These are phyloP conservation scores for Scophthalmus maximus DNA, from an alignment of 2,113 vertebrate genomes.

Conservation along the genomic window DNA sequence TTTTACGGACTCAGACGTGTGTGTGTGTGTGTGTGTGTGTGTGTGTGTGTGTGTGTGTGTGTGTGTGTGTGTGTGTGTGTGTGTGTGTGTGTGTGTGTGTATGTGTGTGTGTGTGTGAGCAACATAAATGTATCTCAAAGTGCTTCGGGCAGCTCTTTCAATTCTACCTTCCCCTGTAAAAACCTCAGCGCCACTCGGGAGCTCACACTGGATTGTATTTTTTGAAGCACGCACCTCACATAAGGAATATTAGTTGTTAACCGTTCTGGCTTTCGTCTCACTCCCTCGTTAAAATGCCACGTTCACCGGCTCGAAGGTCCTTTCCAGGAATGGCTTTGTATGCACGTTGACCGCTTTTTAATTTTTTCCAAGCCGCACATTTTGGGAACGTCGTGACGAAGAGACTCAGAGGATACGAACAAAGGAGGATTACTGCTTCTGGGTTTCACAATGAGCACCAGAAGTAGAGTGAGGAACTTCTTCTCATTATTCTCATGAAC, in stretches of 20 bases:
- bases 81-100: too few relatives aligned
- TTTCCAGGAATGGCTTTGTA: background rate
- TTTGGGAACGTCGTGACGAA: background rate
- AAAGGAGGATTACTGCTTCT: background rate
- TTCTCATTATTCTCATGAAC: too few relatives aligned
- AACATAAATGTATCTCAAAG: background rate
- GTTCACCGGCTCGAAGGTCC: background rate
- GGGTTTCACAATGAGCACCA: background rate
- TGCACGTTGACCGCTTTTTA: background rate
- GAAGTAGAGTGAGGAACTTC: background rate
- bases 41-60: too few relatives aligned
- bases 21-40: too few relatives aligned
- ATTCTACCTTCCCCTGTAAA: background rate
- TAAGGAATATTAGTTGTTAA: too few relatives aligned
- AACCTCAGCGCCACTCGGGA: background rate
- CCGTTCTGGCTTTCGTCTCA: background rate
- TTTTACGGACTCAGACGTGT: slow-evolving; percentile 1
- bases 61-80: too few relatives aligned
- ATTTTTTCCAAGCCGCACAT: background rate
- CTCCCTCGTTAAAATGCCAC: background rate
- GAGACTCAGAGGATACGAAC: background rate
- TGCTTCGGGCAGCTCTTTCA: background rate
- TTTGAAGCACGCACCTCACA: background rate
- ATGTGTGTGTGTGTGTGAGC: too few relatives aligned
- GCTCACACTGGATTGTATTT: slow-evolving; percentile 1